A percentile compares a stretch with the other conserved stretches of the same genome.
These are phyloP conservation scores for Pogonocichla stellata DNA, from an alignment of 2,113 vertebrate genomes.

Conservation along the genomic window DNA sequence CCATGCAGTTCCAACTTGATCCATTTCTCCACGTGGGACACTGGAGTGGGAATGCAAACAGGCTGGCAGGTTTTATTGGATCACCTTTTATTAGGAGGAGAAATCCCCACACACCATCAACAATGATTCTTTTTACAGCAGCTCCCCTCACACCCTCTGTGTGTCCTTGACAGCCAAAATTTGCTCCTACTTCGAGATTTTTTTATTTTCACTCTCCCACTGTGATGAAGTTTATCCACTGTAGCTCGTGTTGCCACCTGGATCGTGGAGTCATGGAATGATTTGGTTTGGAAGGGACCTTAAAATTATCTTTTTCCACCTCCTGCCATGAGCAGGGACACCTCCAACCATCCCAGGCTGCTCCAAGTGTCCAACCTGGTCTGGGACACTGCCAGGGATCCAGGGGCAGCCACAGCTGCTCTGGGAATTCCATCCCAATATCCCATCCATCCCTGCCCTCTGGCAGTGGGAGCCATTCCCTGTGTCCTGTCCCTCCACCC, in stretches of 20 bases:
- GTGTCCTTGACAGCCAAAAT: not conserved
- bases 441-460: not conserved
- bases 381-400: fast-evolving
- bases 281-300: not conserved
- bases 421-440: not conserved
- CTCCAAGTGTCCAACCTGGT: fast-evolving
- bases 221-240: not conserved
- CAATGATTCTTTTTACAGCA: not conserved
- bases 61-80: not conserved
- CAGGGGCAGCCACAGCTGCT: not conserved
- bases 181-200: not conserved
- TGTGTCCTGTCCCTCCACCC: not conserved
- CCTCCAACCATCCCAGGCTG: fast-evolving
- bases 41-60: not conserved
- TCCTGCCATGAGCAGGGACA: too few relatives aligned
- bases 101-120: not conserved
- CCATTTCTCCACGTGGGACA: not conserved
- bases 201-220: not conserved
- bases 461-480: not conserved
- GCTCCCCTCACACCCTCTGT: not conserved
- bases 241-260: not conserved
- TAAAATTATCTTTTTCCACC: fast-evolving
- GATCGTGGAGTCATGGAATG: not conserved
- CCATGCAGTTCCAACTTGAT: not conserved
- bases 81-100: not conserved